Evolutionary conservation across 2,888 invertebrate genomes (phyloP), one percentile per base, ranked within the genome.

Genomic region (Sminthurinus aureus): DNA sequence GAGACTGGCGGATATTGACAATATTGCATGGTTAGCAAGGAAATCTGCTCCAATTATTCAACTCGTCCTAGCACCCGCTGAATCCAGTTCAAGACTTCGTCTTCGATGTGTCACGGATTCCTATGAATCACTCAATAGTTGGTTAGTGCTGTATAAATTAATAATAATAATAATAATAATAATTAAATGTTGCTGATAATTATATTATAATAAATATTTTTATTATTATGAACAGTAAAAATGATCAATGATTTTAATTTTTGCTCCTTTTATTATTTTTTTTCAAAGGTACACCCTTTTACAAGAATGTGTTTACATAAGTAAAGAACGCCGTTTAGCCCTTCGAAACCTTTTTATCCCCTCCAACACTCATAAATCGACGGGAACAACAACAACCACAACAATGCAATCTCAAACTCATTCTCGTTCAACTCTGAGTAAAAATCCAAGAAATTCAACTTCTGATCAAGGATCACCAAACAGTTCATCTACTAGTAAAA

Each of bases 11-110:
- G 94, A 94, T 89, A 93, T 94, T 75, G 93, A 93, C 88, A 92
- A 92, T 88, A 92, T 93, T 75, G 93, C 93, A 90, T 93, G 93
- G 93, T 91, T 93, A 84, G 93, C 93, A 90, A 92, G 93, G 87
- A 93, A 93, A 88, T 93, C 92, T 81, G 93, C 93, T 89, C 93
- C 93, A 89, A 92, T 93, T 86, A 93, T 93, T 86, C 91, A 91
- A n/a, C 89, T 93, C 83, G 91, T 92, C 51, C 1, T 38, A 38
- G 89, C 89, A 51, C 87, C 89, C 81, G 90, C 90, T 78, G 89
- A 13, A 13, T 15, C 13, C 58, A 15, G 15, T 24, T 71, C 71
- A 0, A 71, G 71, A 71, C 20, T 71, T 81, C 91, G 91, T 84
- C 90, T 92, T 64, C 89, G 92, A 85, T 90, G 92, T 58, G 90